phyloP scores from a whole-genome alignment of 2,113 vertebrate species.

The Nothocercus julius region DNA sequence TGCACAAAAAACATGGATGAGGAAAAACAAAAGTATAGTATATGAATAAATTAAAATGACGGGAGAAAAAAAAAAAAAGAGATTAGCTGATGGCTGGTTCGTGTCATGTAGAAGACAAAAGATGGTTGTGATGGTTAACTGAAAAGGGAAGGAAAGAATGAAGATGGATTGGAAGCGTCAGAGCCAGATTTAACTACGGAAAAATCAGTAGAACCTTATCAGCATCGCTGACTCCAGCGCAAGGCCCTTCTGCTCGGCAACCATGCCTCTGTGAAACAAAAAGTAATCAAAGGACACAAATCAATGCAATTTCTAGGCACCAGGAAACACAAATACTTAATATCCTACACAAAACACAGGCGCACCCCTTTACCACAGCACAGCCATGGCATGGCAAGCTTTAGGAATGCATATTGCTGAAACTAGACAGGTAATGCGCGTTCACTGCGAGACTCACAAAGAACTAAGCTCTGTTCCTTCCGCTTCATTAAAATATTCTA shows the following conservation, averaged over 20 bases:
- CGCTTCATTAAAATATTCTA: neutral
- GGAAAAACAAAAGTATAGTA: slow-evolving; percentile 76
- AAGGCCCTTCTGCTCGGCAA: slow-evolving; percentile 81
- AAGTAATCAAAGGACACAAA: slow-evolving; percentile 85
- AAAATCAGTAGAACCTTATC: slow-evolving; percentile 88
- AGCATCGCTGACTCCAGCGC: slow-evolving; percentile 85
- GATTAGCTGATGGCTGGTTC: slow-evolving; percentile 75
- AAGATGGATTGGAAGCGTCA: slow-evolving; percentile 65
- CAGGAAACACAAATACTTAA: neutral
- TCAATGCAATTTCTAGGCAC: slow-evolving; percentile 74
- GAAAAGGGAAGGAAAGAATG: slow-evolving; percentile 70
- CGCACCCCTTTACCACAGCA: slow-evolving; percentile 42
- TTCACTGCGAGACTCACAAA: neutral
- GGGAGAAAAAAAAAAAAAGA: slow-evolving; percentile 54
- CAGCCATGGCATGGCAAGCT: slow-evolving; percentile 28
- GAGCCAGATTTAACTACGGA: slow-evolving; percentile 68
- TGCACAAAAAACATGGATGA: slow-evolving; percentile 82
- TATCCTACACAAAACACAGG: neutral
- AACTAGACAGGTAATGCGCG: neutral
- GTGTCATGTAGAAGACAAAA: slow-evolving; percentile 76
- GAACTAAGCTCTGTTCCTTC: neutral
- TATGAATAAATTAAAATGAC: slow-evolving; percentile 82
- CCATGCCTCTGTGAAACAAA: slow-evolving; percentile 86
- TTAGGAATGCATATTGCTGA: neutral
- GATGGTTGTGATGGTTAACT: slow-evolving; percentile 75